A percentile compares a stretch with the other conserved stretches of the same genome.
phyloP scores from a whole-genome alignment of 2,113 vertebrate genomes.

The Sialia sialis region DNA sequence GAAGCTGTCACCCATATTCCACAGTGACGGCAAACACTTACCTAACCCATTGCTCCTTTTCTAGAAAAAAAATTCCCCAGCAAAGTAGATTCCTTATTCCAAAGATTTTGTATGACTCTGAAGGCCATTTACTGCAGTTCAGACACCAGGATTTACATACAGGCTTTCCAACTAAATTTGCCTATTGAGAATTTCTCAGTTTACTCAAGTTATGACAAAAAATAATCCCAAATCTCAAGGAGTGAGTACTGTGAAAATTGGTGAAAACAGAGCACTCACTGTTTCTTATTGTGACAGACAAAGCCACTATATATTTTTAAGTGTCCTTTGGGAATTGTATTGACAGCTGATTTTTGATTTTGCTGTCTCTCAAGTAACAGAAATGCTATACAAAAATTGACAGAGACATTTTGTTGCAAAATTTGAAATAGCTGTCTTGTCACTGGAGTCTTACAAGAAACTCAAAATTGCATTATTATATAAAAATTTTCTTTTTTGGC shows the following conservation, averaged over 20 bases:
- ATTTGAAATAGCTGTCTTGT: conserved; percentile 19
- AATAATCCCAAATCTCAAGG: background rate
- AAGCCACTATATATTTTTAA: conserved; percentile 49
- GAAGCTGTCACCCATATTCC: background rate
- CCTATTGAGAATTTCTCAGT: background rate
- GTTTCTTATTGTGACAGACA: conserved; percentile 41
- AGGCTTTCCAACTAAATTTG: background rate
- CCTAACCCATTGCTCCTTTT: background rate
- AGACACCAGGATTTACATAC: background rate
- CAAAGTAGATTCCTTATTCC: background rate
- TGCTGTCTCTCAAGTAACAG: conserved; percentile 45
- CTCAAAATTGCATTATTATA: background rate
- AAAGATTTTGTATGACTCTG: background rate
- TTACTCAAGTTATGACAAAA: conserved; percentile 13
- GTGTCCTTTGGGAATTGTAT: background rate
- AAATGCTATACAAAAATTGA: conserved; percentile 35
- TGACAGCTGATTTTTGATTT: conserved; percentile 56
- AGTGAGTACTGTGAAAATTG: conserved; percentile 9
- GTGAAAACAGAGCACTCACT: conserved; percentile 42
- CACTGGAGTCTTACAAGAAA: background rate
- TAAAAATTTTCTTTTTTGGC: background rate
- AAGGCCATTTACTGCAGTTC: background rate
- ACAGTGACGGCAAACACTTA: background rate
- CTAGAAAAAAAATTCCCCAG: background rate
- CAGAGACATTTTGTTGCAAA: background rate